Conservation (phyloP, 2,797 vertebrate species). For the Muraenolepis orangiensis region DNA sequence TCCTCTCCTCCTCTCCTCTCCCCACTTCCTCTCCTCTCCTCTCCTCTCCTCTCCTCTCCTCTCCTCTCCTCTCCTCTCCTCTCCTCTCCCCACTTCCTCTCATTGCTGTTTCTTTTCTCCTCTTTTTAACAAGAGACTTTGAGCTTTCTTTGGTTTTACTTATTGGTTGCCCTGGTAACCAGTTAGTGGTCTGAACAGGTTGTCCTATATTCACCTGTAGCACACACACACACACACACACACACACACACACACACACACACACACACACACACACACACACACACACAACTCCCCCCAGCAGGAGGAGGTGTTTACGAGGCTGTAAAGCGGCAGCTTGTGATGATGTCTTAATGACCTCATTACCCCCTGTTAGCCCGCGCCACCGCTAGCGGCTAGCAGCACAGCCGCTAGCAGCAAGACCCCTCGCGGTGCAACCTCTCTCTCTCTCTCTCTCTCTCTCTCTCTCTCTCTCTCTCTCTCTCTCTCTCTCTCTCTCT, state of each 20-base stretch:
- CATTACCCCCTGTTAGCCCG: neutral
- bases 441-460: neutral
- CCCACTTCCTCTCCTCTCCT: neutral
- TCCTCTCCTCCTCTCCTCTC: neutral
- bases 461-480: neutral
- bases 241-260: neutral
- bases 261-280: neutral
- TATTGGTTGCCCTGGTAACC: neutral
- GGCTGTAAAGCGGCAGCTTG: neutral
- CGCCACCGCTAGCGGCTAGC: too few species aligned
- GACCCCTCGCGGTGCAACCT: too few species aligned
- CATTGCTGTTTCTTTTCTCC: neutral
- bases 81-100: conserved; percentile 1
- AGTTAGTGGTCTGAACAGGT: neutral
- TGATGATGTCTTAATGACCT: neutral
- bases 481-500: neutral
- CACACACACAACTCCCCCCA: neutral
- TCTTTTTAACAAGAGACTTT: neutral
- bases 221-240: neutral
- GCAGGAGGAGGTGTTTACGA: neutral
- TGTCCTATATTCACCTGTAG: neutral
- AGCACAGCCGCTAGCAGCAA: too few species aligned
- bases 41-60: neutral
- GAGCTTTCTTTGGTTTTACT: neutral
- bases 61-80: neutral